Conservation (phyloP, 2,888 invertebrate genomes). For the Ommatoiulus sabulosus region DNA sequence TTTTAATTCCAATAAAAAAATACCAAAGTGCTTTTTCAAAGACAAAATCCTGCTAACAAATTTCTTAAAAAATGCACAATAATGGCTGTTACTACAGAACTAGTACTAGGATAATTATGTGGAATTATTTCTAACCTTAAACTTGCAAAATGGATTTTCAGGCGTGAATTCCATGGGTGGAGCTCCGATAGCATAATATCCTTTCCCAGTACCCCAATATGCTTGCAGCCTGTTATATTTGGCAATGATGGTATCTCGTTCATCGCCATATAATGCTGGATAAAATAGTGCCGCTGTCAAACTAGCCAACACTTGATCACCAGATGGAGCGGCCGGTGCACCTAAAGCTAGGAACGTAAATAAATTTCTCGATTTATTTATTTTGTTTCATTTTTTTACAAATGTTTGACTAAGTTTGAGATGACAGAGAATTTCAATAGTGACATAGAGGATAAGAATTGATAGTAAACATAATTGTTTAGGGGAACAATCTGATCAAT, state of each 20-base stretch:
- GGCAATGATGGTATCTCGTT: slow-evolving; percentile 91
- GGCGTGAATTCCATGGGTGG: slow-evolving; percentile 86
- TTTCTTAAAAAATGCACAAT: too few relatives aligned
- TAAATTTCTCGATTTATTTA: background rate
- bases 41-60: too few relatives aligned
- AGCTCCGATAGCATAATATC: slow-evolving; percentile 81
- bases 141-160: slow-evolving; percentile 91
- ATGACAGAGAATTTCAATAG: too few relatives aligned
- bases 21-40: background rate
- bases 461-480: too few relatives aligned
- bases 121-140: slow-evolving; percentile 73
- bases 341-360: background rate
- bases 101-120: background rate
- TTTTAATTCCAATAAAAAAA: too few relatives aligned
- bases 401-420: too few relatives aligned
- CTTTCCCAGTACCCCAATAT: slow-evolving; percentile 84
- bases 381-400: background rate
- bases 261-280: slow-evolving; percentile 85
- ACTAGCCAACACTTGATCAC: slow-evolving; percentile 51
- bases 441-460: too few relatives aligned
- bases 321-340: background rate
- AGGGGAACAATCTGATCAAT: too few relatives aligned
- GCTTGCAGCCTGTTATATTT: slow-evolving; percentile 96
- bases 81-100: too few relatives aligned
- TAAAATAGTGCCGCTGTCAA: slow-evolving; percentile 66